Evolutionary conservation across 2,888 invertebrate genomes (phyloP).

Genomic region (Trichopria drosophilae): DNA sequence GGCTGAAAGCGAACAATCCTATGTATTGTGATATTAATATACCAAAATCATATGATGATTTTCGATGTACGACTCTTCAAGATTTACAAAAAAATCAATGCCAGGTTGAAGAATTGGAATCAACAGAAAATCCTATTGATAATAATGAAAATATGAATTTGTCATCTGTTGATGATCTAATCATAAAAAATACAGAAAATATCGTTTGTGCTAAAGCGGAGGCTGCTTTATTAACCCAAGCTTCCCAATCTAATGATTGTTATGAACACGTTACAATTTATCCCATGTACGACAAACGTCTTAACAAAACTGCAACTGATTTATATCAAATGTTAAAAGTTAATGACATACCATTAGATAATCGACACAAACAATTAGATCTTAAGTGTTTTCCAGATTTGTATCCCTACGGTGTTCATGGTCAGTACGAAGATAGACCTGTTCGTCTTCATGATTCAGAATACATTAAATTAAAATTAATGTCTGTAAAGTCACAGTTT

Average conservation of each 20-base stretch:
- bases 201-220: too few species aligned
- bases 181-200: too few species aligned
- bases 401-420: constrained; percentile 27
- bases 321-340: constrained; percentile 32
- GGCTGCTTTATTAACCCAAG: constrained; percentile 18
- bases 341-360: constrained; percentile 32
- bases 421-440: constrained; percentile 31
- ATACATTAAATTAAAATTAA: constrained; percentile 35
- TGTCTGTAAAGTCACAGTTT: constrained; percentile 37
- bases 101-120: too few species aligned
- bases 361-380: constrained; percentile 29
- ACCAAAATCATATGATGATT: constrained; percentile 25
- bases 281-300: constrained; percentile 18
- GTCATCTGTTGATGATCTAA: too few species aligned
- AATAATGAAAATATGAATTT: too few species aligned
- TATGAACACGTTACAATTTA: constrained; percentile 25
- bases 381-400: constrained; percentile 35
- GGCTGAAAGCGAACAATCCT: constrained; percentile 42
- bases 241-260: constrained; percentile 6
- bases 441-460: constrained; percentile 31
- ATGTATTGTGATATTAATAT: constrained; percentile 40
- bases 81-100: too few species aligned
- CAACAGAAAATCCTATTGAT: too few species aligned
- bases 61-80: too few species aligned
- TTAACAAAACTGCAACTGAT: constrained; percentile 15